Conservation (phyloP, 2,888 invertebrate species). For the Poecilobothrus nobilitatus region DNA sequence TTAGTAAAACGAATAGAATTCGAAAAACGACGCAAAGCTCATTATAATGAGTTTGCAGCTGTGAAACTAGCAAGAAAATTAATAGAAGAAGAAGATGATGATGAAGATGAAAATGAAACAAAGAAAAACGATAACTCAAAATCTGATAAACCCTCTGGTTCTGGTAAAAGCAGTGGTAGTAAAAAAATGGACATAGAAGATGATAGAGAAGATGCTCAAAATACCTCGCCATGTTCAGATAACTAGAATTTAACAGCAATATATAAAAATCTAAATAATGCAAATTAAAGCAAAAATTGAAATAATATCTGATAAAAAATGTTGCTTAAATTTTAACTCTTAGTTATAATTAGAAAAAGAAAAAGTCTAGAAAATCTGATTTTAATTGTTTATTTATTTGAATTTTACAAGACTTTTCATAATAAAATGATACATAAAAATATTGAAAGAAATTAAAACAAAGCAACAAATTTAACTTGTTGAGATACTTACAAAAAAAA, state of each 20-base stretch:
- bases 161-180: constrained; percentile 11
- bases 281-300: background rate
- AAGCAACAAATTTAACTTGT: background rate
- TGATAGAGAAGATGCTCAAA: constrained; percentile 24
- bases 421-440: background rate
- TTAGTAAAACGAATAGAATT: constrained; percentile 67
- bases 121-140: background rate
- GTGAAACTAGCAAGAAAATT: constrained; percentile 85
- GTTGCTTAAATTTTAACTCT: background rate
- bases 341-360: background rate
- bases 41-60: constrained; percentile 96
- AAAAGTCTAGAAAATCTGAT: background rate
- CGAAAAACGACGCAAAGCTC: constrained; percentile 87
- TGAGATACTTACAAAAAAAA: background rate
- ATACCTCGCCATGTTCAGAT: constrained; percentile 25
- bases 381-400: background rate
- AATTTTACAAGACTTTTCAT: background rate
- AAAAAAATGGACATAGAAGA: constrained; percentile 26
- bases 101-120: constrained; percentile 56
- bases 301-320: background rate
- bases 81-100: constrained; percentile 82
- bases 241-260: constrained; percentile 20
- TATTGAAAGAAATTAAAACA: background rate
- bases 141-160: background rate
- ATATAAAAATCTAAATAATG: background rate